Evolutionary conservation across 2,888 invertebrate species (phyloP).

Genomic region (Cataglyphis livida): DNA sequence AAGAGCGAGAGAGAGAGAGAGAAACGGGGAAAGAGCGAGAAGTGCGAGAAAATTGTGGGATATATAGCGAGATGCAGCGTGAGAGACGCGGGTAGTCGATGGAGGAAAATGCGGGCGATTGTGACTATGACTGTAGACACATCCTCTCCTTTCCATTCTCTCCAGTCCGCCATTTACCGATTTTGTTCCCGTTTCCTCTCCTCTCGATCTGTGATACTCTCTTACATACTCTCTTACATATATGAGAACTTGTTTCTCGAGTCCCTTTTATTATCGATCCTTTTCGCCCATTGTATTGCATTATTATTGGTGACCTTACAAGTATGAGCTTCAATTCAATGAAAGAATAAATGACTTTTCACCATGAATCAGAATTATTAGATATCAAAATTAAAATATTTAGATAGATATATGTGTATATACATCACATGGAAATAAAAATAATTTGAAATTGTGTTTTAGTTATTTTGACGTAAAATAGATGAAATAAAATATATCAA

Average conservation of each 20-base stretch:
- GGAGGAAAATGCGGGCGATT: conserved; percentile 51
- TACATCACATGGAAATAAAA: not conserved
- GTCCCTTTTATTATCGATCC: not conserved
- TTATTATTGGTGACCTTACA: not conserved
- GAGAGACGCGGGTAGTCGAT: conserved; percentile 27
- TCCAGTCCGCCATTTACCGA: conserved; percentile 31
- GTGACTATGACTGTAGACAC: conserved; percentile 42
- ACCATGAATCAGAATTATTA: not conserved
- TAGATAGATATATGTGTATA: not conserved
- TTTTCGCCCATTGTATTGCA: not conserved
- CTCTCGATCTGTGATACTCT: not conserved
- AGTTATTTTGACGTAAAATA: not conserved
- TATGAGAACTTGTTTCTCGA: not conserved
- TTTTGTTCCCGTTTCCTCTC: not conserved
- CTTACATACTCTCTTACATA: not conserved
- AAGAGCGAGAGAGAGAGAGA: not conserved
- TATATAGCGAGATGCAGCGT: conserved; percentile 17
- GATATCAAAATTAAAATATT: not conserved
- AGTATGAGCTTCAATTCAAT: not conserved
- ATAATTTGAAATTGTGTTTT: not conserved
- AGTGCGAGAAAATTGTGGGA: conserved; percentile 25
- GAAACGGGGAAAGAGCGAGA: conserved; percentile 11
- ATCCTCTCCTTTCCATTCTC: conserved; percentile 30
- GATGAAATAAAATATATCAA: not conserved
- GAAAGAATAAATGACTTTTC: not conserved